These are phyloP conservation scores for Cheilosia vulpina DNA, from an alignment of 2,888 invertebrate genomes.

Conservation along the genomic window DNA sequence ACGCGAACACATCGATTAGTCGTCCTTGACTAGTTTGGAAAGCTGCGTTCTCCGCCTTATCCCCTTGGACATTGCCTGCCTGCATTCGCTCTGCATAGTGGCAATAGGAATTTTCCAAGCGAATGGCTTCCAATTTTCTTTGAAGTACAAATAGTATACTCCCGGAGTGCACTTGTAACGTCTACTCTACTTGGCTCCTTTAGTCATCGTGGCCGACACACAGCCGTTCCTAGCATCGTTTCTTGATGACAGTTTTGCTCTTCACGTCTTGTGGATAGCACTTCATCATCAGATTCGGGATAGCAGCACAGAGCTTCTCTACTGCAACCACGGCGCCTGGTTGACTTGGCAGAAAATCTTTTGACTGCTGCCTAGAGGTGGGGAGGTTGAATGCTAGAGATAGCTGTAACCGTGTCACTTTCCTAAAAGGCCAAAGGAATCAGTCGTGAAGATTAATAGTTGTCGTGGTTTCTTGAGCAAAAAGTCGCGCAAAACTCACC, in stretches of 20 bases:
- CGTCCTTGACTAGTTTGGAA: constrained; percentile 41
- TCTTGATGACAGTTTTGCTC: constrained; percentile 72
- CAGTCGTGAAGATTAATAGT: constrained; percentile 73
- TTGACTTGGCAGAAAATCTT: constrained; percentile 58
- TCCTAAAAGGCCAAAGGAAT: constrained; percentile 70
- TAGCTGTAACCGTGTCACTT: constrained; percentile 46
- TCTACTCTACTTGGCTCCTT: constrained; percentile 59
- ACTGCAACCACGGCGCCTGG: constrained; percentile 53
- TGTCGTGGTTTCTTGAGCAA: constrained; percentile 51
- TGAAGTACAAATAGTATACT: constrained; percentile 64
- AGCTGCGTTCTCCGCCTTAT: constrained; percentile 38
- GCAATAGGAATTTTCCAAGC: constrained; percentile 70
- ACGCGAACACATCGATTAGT: constrained; percentile 67
- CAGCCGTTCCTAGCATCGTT: constrained; percentile 24
- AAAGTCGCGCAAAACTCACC: constrained; percentile 50
- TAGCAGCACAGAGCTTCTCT: constrained; percentile 26
- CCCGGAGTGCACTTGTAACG: constrained; percentile 53
- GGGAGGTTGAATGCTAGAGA: constrained; percentile 15
- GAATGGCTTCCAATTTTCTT: constrained; percentile 74
- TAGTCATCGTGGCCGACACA: constrained; percentile 61
- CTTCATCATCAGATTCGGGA: constrained; percentile 64
- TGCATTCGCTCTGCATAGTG: constrained; percentile 49
- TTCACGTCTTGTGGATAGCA: constrained; percentile 61
- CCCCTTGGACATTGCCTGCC: constrained; percentile 51
- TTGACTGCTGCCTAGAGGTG: constrained; percentile 22